Percentiles rank a stretch among this genome's conserved stretches.
Conservation (phyloP, 2,797 vertebrate species). For the Notolabrus celidotus region DNA sequence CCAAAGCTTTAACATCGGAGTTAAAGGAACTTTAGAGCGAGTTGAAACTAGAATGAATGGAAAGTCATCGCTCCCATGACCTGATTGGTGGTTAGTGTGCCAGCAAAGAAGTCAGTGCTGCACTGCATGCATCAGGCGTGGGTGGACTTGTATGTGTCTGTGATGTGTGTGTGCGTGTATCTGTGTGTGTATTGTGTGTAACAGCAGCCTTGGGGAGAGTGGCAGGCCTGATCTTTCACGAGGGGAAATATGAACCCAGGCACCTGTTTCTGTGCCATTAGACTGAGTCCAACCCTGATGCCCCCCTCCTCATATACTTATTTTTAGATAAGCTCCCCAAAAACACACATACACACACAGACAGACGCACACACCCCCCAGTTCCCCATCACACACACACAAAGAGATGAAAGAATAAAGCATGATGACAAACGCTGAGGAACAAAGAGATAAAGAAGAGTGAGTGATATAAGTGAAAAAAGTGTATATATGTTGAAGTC, state of each 20-base stretch:
- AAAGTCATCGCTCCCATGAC: constrained; percentile 56
- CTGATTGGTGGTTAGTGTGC: constrained; percentile 31
- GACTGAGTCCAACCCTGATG: constrained; percentile 78
- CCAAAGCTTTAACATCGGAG: constrained; percentile 53
- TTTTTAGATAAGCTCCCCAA: constrained; percentile 84
- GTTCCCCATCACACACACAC: constrained; percentile 2
- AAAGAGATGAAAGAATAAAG: constrained; percentile 40
- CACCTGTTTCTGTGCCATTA: constrained; percentile 90
- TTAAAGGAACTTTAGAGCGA: constrained; percentile 58
- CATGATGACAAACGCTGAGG: constrained; percentile 34
- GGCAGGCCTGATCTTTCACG: constrained; percentile 89
- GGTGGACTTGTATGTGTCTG: constrained; percentile 43
- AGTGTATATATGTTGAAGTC: background rate
- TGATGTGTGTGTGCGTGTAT: constrained; percentile 6
- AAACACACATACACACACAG: constrained; percentile 42
- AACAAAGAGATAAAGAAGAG: constrained; percentile 16
- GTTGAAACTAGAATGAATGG: constrained; percentile 57
- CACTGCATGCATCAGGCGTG: constrained; percentile 30
- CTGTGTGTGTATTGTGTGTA: constrained; percentile 49
- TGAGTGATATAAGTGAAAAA: background rate
- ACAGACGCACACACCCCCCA: constrained; percentile 10
- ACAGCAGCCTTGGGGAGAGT: constrained; percentile 79
- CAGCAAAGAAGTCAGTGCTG: constrained; percentile 34
- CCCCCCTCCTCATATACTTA: constrained; percentile 71
- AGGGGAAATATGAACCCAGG: constrained; percentile 87